A percentile compares a stretch with the other conserved stretches of the same genome.
These are phyloP conservation scores for Aricia artaxerxes DNA, from an alignment of 2,888 invertebrate species.

Conservation along the genomic window DNA sequence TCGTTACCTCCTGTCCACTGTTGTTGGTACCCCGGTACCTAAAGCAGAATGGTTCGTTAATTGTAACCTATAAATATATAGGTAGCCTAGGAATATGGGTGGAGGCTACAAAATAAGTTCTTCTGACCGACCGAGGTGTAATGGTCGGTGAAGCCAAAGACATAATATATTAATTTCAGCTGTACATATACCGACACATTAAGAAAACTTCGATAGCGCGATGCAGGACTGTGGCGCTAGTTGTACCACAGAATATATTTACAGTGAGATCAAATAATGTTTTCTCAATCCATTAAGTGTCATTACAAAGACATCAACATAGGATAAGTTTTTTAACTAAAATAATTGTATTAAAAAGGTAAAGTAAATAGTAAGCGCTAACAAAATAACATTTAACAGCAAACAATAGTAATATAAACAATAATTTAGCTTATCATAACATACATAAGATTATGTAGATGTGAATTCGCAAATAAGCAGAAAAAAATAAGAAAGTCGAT, in stretches of 20 bases:
- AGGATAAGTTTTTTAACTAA: not conserved
- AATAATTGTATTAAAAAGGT: not conserved
- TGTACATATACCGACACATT: too few species aligned
- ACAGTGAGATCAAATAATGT: too few species aligned
- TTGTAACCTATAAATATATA: not conserved
- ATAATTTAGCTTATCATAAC: too few species aligned
- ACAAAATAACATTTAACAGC: not conserved
- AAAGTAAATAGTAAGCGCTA: not conserved
- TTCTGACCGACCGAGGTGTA: too few species aligned
- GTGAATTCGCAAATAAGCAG: not conserved
- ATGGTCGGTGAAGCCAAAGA: too few species aligned
- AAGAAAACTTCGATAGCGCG: too few species aligned
- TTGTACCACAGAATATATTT: too few species aligned
- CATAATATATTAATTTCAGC: too few species aligned
- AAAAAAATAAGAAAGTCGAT: not conserved
- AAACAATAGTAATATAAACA: not conserved
- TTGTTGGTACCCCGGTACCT: conserved; percentile 39
- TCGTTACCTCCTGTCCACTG: conserved; percentile 42
- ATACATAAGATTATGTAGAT: not conserved
- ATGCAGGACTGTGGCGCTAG: too few species aligned
- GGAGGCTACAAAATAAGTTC: too few species aligned
- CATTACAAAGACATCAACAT: not conserved
- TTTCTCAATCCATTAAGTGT: not conserved
- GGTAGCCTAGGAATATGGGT: too few species aligned
- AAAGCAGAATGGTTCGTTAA: not conserved